Percentiles rank a stretch among this genome's conserved stretches.
Conservation (phyloP, 2,888 invertebrate species). For the Leucophenga maculata region DNA sequence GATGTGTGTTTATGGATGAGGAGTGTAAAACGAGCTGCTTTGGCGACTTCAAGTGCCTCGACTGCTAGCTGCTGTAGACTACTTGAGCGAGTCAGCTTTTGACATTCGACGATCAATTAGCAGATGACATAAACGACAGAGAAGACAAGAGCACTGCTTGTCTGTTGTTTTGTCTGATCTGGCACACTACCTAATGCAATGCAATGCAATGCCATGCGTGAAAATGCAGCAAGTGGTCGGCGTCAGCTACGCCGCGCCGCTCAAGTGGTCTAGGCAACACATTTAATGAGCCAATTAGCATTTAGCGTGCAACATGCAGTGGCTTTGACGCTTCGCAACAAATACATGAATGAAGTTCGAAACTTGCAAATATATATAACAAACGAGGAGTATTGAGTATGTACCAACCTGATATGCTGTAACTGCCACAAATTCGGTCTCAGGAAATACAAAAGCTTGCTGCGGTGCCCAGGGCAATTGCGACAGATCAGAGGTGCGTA, state of each 20-base stretch:
- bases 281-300: conserved; percentile 49
- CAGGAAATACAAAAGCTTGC: conserved; percentile 80
- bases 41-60: conserved; percentile 32
- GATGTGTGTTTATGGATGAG: background rate
- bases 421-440: conserved; percentile 95
- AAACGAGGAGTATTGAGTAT: too few relatives aligned
- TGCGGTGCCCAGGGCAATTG: conserved; percentile 82
- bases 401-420: conserved; percentile 92
- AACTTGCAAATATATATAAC: conserved; percentile 7
- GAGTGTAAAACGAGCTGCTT: conserved; percentile 30
- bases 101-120: conserved; percentile 8
- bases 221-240: conserved; percentile 38
- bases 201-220: background rate
- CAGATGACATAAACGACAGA: background rate
- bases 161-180: too few relatives aligned
- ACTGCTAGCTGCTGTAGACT: background rate
- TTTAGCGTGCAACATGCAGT: conserved; percentile 34
- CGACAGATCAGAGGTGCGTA: conserved; percentile 82
- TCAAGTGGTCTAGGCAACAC: conserved; percentile 55
- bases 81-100: conserved; percentile 5
- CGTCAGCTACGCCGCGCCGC: background rate
- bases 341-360: conserved; percentile 28
- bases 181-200: background rate
- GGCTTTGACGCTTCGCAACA: conserved; percentile 30
- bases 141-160: background rate